phyloP scores from a whole-genome alignment of 2,888 invertebrate species.

The Pinctada fucata region DNA sequence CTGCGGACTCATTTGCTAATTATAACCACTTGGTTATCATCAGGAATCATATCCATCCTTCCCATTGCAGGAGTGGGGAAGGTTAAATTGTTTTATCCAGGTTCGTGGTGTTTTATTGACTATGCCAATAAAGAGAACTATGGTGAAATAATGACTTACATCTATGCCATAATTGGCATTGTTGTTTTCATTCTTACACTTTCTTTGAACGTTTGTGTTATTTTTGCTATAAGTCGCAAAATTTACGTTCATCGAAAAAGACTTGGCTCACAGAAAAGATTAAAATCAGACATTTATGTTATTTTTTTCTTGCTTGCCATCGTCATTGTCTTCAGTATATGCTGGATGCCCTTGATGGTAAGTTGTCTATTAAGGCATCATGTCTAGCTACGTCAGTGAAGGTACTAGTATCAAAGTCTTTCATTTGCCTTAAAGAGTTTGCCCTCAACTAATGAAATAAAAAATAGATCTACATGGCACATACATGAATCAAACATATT shows the following conservation, averaged over 20 bases:
- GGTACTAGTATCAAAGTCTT: no score
- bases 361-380: background rate
- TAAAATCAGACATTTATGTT: background rate
- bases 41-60: background rate
- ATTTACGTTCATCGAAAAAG: no score
- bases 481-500: no score
- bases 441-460: no score
- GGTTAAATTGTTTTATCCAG: conserved; percentile 16
- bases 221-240: background rate
- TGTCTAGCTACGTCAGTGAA: no score
- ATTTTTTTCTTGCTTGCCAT: conserved; percentile 15
- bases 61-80: conserved; percentile 11
- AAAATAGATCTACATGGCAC: no score
- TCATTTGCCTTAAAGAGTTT: no score
- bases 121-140: conserved; percentile 6
- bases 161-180: conserved; percentile 10
- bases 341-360: conserved; percentile 14
- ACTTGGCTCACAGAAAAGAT: no score
- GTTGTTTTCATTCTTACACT: conserved; percentile 5
- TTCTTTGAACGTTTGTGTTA: background rate
- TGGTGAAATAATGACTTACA: background rate
- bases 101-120: conserved; percentile 22
- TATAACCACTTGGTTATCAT: background rate
- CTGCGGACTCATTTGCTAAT: conserved; percentile 8
- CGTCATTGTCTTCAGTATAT: conserved; percentile 11